phyloP scores from a whole-genome alignment of 1,140 invertebrate species.

The Drosophila virilis region DNA sequence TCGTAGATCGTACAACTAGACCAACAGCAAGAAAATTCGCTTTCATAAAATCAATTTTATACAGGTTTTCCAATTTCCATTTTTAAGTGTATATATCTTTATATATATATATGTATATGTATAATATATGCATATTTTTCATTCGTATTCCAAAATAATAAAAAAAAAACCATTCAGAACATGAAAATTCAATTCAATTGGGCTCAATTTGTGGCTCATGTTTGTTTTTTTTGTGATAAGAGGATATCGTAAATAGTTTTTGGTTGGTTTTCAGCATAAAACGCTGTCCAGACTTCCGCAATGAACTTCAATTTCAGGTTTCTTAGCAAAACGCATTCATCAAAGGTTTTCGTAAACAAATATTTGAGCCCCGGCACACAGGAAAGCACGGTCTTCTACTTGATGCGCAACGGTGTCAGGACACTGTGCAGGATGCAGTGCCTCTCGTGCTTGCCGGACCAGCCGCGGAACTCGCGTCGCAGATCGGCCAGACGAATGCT shows the following conservation, averaged over 20 bases:
- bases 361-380: slow-evolving; percentile 55
- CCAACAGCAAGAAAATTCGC: slow-evolving; percentile 84
- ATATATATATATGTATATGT: slow-evolving; percentile 28
- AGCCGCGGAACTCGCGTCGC: slow-evolving; percentile 81
- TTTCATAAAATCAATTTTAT: slow-evolving; percentile 74
- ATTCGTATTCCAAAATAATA: slow-evolving; percentile 5
- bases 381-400: slow-evolving; percentile 40
- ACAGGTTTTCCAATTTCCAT: slow-evolving; percentile 65
- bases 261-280: slow-evolving; percentile 75
- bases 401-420: slow-evolving; percentile 78
- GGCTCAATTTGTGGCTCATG: slow-evolving; percentile 43
- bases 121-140: slow-evolving; percentile 19
- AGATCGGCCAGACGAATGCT: slow-evolving; percentile 77
- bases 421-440: slow-evolving; percentile 84
- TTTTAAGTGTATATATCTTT: slow-evolving; percentile 21
- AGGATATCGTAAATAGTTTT: slow-evolving; percentile 69
- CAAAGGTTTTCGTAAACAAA: slow-evolving; percentile 45
- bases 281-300: slow-evolving; percentile 72
- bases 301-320: slow-evolving; percentile 49
- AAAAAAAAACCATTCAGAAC: slow-evolving; percentile 31
- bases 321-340: slow-evolving; percentile 57
- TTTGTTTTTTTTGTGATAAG: slow-evolving; percentile 46
- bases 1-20: slow-evolving; percentile 76
- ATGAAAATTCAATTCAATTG: slow-evolving; percentile 42
- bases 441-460: slow-evolving; percentile 81